Evolutionary conservation across 2,797 vertebrate species (phyloP).

Genomic region (Melanotaenia nigrans): DNA sequence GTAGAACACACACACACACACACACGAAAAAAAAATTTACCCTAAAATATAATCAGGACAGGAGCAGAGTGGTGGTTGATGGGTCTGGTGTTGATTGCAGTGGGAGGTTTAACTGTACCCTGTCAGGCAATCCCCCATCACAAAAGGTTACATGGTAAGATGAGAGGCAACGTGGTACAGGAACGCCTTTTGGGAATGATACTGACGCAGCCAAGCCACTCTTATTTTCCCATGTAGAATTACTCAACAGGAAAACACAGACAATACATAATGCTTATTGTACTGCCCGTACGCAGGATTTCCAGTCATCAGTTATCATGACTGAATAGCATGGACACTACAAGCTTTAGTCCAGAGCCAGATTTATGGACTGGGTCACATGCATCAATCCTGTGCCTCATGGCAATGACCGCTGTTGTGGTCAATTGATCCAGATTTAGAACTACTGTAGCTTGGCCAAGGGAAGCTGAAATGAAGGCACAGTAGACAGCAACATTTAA

Average conservation of each 20-base stretch:
- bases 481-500: background rate
- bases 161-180: conserved; percentile 31
- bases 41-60: background rate
- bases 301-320: conserved; percentile 40
- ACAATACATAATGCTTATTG: conserved; percentile 51
- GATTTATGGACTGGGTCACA: conserved; percentile 48
- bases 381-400: conserved; percentile 1
- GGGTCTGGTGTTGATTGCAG: conserved; percentile 17
- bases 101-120: conserved; percentile 66
- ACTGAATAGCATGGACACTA: conserved; percentile 11
- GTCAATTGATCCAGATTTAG: conserved; percentile 16
- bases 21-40: too few species aligned
- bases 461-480: conserved; percentile 4
- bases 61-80: conserved; percentile 4
- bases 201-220: conserved; percentile 25
- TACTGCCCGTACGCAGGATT: conserved; percentile 19
- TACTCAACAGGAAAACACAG: conserved; percentile 57
- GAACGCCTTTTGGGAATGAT: conserved; percentile 45
- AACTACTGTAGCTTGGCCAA: conserved; percentile 8
- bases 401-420: conserved; percentile 13
- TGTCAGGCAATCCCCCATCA: conserved; percentile 31
- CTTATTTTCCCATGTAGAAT: conserved; percentile 42
- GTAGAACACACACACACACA: too few species aligned
- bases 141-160: conserved; percentile 52
- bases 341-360: conserved; percentile 25